Percentiles rank a stretch among this genome's conserved stretches.
Conservation (phyloP, 1,140 invertebrate species). For the Penaeus vannamei region DNA sequence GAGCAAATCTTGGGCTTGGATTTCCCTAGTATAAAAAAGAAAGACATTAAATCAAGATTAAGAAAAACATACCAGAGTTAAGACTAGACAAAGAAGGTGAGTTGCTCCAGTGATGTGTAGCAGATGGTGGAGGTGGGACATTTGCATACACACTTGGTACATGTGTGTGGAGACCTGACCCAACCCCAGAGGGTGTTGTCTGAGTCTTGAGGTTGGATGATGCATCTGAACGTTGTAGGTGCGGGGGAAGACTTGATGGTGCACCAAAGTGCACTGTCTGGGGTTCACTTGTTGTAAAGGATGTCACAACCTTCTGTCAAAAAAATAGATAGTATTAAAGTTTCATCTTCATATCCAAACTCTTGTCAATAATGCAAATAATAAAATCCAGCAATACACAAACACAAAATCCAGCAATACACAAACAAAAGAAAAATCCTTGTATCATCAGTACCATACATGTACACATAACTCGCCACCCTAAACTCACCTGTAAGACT, state of each 20-base stretch:
- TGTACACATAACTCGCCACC: too few species aligned
- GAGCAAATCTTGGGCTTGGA: too few species aligned
- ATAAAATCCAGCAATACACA: background rate
- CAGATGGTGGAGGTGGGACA: conserved; percentile 58
- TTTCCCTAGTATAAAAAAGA: background rate
- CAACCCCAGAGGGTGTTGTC: conserved; percentile 8
- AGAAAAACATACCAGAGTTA: conserved; percentile 57
- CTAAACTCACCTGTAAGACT: conserved; percentile 52
- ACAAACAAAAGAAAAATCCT: background rate
- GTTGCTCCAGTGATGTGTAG: conserved; percentile 59
- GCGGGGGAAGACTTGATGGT: conserved; percentile 27
- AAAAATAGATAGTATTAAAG: background rate
- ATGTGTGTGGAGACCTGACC: background rate
- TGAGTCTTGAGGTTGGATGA: conserved; percentile 63
- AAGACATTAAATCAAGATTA: background rate
- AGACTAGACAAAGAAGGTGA: conserved; percentile 61
- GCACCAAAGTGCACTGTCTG: conserved; percentile 66
- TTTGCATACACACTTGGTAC: conserved; percentile 30
- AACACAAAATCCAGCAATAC: background rate
- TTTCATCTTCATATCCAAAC: background rate
- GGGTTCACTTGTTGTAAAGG: conserved; percentile 67
- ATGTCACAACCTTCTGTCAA: conserved; percentile 62
- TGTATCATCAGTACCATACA: background rate
- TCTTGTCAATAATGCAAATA: background rate
- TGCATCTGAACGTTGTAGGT: conserved; percentile 64